Conservation (phyloP, 1,140 invertebrate genomes). For the Drosophila chauvacae region DNA sequence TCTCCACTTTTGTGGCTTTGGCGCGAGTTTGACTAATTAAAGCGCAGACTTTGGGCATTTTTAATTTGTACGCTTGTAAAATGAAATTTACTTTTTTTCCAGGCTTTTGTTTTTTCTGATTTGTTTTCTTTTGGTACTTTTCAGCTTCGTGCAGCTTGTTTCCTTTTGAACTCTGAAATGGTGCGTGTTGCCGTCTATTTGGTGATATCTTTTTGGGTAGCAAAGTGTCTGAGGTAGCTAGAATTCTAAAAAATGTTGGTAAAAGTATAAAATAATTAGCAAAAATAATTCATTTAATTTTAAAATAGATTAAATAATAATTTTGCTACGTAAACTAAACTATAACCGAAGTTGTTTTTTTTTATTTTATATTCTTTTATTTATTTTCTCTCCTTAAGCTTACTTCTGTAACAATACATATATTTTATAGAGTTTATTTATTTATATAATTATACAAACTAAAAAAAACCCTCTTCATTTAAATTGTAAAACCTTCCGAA, state of each 20-base stretch:
- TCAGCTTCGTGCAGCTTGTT: conserved; percentile 77
- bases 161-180: conserved; percentile 75
- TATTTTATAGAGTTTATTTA: too few species aligned
- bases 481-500: background rate
- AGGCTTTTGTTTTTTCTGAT: conserved; percentile 25
- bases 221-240: background rate
- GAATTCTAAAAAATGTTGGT: background rate
- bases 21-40: conserved; percentile 83
- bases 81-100: conserved; percentile 76
- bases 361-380: too few species aligned
- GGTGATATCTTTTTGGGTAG: conserved; percentile 8
- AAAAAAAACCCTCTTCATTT: background rate
- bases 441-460: background rate
- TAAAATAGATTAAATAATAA: background rate
- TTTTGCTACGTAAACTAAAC: too few species aligned
- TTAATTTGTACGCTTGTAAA: conserved; percentile 84
- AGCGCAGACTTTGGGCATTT: conserved; percentile 80
- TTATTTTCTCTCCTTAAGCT: too few species aligned
- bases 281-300: background rate
- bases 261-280: background rate
- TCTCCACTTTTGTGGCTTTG: conserved; percentile 67
- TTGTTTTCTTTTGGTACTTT: conserved; percentile 21
- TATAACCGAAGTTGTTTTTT: too few species aligned
- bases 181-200: conserved; percentile 61
- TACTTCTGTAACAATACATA: too few species aligned